Evolutionary conservation across 2,113 vertebrate genomes (phyloP).

Genomic region (Amphiprion percula): DNA sequence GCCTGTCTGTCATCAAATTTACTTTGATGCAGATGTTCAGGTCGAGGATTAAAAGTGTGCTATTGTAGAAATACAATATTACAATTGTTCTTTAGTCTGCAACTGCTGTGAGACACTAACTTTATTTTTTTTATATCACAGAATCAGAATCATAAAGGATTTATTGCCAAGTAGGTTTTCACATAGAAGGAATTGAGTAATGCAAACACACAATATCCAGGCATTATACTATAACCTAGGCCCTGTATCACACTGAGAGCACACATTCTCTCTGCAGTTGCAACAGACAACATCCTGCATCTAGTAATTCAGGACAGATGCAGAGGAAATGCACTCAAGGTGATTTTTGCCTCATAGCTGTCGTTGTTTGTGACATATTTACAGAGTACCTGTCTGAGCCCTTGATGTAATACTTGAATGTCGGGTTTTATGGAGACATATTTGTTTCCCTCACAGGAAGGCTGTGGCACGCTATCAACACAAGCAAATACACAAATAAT

Average conservation of each 20-base stretch:
- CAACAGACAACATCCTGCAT: constrained; percentile 16
- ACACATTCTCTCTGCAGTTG: background rate
- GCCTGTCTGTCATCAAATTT: no score
- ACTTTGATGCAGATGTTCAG: no score
- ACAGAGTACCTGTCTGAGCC: background rate
- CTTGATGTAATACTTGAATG: background rate
- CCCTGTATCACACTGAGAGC: background rate
- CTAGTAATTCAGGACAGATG: constrained; percentile 10
- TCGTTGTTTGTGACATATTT: background rate
- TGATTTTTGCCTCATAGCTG: background rate
- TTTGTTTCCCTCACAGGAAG: constrained; percentile 26
- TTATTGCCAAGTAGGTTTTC: no score
- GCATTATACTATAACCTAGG: no score
- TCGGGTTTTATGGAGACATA: background rate
- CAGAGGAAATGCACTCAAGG: background rate
- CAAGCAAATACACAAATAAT: constrained; percentile 20
- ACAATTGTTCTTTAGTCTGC: no score
- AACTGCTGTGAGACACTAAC: no score
- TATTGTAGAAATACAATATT: no score
- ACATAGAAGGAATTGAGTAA: no score
- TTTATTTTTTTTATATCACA: no score
- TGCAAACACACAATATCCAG: no score
- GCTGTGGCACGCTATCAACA: constrained; percentile 27
- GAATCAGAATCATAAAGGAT: no score
- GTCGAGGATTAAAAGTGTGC: no score